Evolutionary conservation across 1,140 invertebrate genomes (phyloP).

Genomic region (Philotrypesis tridentata): DNA sequence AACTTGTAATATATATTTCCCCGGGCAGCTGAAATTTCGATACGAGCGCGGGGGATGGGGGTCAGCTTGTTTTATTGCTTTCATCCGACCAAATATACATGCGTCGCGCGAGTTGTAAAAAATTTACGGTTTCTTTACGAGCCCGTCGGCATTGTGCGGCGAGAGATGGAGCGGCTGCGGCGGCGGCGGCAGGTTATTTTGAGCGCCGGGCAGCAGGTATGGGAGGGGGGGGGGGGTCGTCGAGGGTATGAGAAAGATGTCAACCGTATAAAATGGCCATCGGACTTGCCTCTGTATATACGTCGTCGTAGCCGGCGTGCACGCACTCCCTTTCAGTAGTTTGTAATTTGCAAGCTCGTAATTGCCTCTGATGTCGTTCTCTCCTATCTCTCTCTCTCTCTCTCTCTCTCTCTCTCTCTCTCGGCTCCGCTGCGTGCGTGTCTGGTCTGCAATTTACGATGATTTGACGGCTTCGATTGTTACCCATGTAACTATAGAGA

Average conservation of each 20-base stretch:
- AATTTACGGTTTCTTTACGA: constrained; percentile 24
- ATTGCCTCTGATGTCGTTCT: neutral
- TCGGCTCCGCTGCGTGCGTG: too few relatives aligned
- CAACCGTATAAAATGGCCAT: constrained; percentile 15
- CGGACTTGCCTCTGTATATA: neutral
- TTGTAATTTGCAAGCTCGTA: neutral
- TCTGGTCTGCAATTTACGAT: neutral
- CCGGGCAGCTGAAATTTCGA: neutral
- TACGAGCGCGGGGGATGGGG: neutral
- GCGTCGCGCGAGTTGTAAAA: neutral
- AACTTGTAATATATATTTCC: neutral
- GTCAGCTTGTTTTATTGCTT: neutral
- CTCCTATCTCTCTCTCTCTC: too few relatives aligned
- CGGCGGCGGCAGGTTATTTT: neutral
- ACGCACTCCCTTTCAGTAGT: neutral
- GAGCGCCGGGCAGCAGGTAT: too few relatives aligned
- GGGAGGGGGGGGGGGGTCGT: neutral
- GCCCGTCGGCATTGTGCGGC: neutral
- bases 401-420: too few relatives aligned
- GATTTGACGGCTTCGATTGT: neutral
- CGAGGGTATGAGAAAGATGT: neutral
- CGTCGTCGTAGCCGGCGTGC: too few relatives aligned
- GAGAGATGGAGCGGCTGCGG: too few relatives aligned
- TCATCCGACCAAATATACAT: neutral
- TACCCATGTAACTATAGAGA: neutral